These are phyloP conservation scores for Ostrea edulis DNA, from an alignment of 1,140 invertebrate species.

Conservation along the genomic window DNA sequence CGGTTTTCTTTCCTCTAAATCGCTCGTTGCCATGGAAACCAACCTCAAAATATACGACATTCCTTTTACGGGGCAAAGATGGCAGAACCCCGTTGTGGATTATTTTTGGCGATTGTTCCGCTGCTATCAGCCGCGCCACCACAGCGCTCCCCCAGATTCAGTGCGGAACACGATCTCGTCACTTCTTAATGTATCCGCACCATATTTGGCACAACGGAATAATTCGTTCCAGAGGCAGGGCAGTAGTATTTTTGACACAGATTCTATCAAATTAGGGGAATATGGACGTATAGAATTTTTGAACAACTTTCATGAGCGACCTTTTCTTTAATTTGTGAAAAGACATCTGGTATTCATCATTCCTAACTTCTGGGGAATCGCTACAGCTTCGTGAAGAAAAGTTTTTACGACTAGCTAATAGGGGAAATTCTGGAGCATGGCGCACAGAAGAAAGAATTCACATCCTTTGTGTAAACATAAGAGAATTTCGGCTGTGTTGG, in stretches of 20 bases:
- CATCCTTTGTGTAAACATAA: conserved; percentile 62
- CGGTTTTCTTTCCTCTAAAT: conserved; percentile 4
- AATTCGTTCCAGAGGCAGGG: background rate
- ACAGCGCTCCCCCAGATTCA: background rate
- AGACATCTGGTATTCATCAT: conserved; percentile 8
- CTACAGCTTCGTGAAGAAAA: background rate
- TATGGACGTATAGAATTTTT: conserved; percentile 11
- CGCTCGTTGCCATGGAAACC: conserved; percentile 2
- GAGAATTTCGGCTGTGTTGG: conserved; percentile 51
- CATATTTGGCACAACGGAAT: conserved; percentile 28
- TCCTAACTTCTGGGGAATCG: background rate
- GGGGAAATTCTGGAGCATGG: conserved; percentile 43
- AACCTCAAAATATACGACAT: conserved; percentile 51
- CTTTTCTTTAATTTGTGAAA: background rate
- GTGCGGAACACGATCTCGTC: conserved; percentile 19
- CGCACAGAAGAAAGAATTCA: conserved; percentile 64
- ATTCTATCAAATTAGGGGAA: conserved; percentile 34
- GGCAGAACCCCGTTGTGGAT: background rate
- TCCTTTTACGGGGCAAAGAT: conserved; percentile 50
- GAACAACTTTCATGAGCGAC: background rate
- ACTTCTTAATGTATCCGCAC: background rate
- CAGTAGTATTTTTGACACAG: conserved; percentile 12
- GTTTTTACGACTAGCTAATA: conserved; percentile 12
- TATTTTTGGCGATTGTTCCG: conserved; percentile 38
- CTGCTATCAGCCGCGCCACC: background rate